Conservation (phyloP, 1,140 invertebrate genomes). For the Hypothenemus hampei region DNA sequence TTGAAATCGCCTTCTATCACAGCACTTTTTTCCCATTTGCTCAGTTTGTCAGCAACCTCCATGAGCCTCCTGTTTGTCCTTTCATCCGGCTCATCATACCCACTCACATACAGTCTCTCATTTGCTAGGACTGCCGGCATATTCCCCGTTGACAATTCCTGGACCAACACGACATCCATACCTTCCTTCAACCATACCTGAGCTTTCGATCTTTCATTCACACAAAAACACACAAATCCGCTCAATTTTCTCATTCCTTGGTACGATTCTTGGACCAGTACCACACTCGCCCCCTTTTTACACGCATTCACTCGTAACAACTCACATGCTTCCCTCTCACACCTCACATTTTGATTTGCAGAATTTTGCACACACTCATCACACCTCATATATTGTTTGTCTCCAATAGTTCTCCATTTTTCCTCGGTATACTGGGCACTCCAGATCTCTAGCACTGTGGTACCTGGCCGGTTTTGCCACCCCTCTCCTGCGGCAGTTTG, state of each 20-base stretch:
- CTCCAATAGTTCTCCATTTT: not conserved
- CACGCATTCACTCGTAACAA: not conserved
- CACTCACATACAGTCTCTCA: not conserved
- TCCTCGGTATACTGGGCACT: not conserved
- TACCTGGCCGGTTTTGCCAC: constrained; percentile 14
- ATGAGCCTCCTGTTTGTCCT: too few species aligned
- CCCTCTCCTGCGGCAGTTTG: constrained; percentile 24
- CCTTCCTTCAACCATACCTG: not conserved
- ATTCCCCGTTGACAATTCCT: not conserved
- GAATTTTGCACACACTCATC: not conserved
- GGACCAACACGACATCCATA: not conserved
- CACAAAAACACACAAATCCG: not conserved
- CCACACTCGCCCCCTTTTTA: not conserved
- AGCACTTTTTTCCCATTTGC: not conserved
- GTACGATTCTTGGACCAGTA: not conserved
- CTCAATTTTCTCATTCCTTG: not conserved
- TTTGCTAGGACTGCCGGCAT: not conserved
- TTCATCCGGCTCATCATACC: not conserved
- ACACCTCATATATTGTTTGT: not conserved
- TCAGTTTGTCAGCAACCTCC: not conserved
- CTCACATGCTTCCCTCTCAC: not conserved
- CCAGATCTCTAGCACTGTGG: constrained; percentile 14
- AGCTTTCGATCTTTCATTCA: not conserved
- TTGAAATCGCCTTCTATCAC: not conserved
- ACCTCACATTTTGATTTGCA: constrained; percentile 1